Evolutionary conservation across 2,797 vertebrate species (phyloP).

Genomic region (Selene dorsalis): DNA sequence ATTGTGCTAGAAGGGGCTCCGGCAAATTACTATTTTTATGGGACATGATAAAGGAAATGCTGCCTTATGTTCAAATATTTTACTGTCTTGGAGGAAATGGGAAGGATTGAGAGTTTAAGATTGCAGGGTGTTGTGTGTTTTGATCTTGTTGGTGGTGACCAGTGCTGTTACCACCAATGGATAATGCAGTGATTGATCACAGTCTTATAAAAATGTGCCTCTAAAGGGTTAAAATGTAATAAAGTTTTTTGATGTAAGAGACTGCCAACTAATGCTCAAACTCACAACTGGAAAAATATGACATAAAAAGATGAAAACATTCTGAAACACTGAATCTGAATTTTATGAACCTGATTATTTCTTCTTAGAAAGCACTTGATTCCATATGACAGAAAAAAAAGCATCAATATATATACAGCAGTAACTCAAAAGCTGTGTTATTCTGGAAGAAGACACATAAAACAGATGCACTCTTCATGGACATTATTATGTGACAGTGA

Average conservation of each 20-base stretch:
- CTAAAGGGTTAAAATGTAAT: constrained; percentile 65
- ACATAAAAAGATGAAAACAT: constrained; percentile 20
- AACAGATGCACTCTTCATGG: constrained; percentile 16
- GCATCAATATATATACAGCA: not conserved
- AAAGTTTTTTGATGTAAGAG: constrained; percentile 56
- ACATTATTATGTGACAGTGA: constrained; percentile 45
- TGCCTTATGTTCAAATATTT: constrained; percentile 90
- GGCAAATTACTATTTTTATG: constrained; percentile 94
- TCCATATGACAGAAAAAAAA: constrained; percentile 1
- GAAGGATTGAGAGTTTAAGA: constrained; percentile 73
- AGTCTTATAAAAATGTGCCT: constrained; percentile 57
- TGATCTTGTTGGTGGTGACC: constrained; percentile 45
- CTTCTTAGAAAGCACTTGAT: not conserved
- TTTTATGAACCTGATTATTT: constrained; percentile 15
- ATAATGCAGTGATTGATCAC: constrained; percentile 50
- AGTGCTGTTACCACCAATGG: constrained; percentile 41
- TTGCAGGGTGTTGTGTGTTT: constrained; percentile 46
- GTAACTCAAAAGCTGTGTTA: not conserved
- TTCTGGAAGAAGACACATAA: constrained; percentile 21
- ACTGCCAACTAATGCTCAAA: constrained; percentile 25
- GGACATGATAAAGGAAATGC: constrained; percentile 93
- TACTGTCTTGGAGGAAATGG: constrained; percentile 82
- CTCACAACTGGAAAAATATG: not conserved
- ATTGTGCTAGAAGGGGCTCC: constrained; percentile 89
- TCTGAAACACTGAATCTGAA: not conserved